Base-by-base conservation (phyloP, 2,113 vertebrate species). In the Pygoscelis adeliae region DNA sequence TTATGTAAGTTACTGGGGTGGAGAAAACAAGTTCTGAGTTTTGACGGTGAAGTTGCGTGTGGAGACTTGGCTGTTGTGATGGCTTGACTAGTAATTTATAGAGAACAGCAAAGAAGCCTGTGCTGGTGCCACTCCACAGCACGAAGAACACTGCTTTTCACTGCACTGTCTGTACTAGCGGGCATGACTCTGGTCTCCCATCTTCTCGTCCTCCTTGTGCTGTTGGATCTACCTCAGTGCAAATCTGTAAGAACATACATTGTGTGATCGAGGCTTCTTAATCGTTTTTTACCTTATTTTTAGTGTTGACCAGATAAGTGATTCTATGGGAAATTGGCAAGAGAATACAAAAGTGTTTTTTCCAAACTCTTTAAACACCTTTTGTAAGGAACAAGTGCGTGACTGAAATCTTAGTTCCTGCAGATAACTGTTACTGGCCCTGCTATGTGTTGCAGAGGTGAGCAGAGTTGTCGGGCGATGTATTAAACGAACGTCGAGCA, bases 141-240 rank as follows among this genome's bases (percentile, higher is more conserved):
- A 10, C 3, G 0, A 26, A 15, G 19, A 23, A 4, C 9, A 0
- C 20, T 32, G 32, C 30, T 32, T 14, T 46, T 9, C 5, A 1
- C 11, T 13, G 9, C 2, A 4, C 42, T 5, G 10, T 11, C 56
- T 42, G 14, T 20, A 3, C 56, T 38, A 3, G 11, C 1, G 1
- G 29, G 5, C 14, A 1, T 4, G 32, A 7, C 10, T 11, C 7
- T 25, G 26, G 5, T 17, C 20, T 79, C 72, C 34, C 47, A 10
- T 34, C 80, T 36, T 56, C 61, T 70, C 8, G 0, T 32, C 46
- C 27, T 63, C 58, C 47, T 32, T 5, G 3, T 49, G 72, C 34
- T n/a, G 12, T 36, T 80, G 67, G 78, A 23, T 32, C 62, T 27
- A 13, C 44, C 38, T 59, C 30, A 2, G 18, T 52, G 46, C 20